Conservation (phyloP, 2,888 invertebrate genomes). For the Dusona sp. region DNA sequence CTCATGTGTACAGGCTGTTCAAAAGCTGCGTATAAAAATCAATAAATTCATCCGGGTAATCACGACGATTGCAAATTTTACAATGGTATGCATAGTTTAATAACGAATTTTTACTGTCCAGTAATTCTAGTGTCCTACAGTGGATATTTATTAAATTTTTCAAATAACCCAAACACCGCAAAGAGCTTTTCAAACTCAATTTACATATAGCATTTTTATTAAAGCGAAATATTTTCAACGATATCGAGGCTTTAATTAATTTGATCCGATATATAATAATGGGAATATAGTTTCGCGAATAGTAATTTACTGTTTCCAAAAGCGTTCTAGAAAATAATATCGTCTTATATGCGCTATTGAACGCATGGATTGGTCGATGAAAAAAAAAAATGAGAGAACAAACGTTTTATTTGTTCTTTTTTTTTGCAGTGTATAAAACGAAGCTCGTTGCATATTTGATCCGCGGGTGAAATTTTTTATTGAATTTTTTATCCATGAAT, state of each 20-base stretch:
- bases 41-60: neutral
- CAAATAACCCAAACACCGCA: neutral
- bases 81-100: neutral
- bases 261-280: neutral
- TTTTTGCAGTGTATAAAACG: neutral
- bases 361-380: neutral
- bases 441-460: slow-evolving; percentile 2
- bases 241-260: neutral
- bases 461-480: neutral
- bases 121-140: no score
- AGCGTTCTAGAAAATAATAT: neutral
- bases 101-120: neutral
- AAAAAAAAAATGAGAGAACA: neutral
- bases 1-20: neutral
- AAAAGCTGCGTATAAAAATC: neutral
- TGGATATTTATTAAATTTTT: no score
- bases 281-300: neutral
- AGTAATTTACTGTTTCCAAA: neutral
- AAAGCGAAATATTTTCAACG: neutral
- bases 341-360: neutral
- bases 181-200: neutral
- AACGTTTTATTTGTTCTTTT: neutral
- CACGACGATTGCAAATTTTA: no score
- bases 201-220: neutral
- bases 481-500: slow-evolving; percentile 2